A percentile compares a stretch with the other conserved stretches of the same genome.
Evolutionary conservation across 2,113 vertebrate species (phyloP).

Genomic region (Ivindomyrus marchei): DNA sequence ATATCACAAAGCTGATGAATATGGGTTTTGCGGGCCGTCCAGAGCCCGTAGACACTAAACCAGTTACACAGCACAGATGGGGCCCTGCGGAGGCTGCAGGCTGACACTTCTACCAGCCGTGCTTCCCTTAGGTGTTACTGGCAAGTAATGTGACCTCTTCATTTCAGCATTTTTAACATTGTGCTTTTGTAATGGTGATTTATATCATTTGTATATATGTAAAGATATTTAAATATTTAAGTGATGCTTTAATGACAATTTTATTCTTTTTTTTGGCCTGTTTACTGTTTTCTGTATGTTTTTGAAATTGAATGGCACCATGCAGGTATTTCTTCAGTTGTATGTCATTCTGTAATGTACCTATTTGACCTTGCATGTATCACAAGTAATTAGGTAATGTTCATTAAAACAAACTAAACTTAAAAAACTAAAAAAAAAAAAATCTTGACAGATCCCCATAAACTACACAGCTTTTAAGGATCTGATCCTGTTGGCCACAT

Average conservation of each 20-base stretch:
- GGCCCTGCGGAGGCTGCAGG: slow-evolving; percentile 14
- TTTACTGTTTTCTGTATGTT: neutral
- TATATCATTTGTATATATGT: slow-evolving; percentile 14
- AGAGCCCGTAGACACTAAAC: neutral
- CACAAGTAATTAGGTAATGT: neutral
- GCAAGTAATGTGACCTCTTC: neutral
- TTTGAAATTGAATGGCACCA: slow-evolving; percentile 4
- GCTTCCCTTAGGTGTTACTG: slow-evolving; percentile 25
- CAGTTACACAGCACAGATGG: neutral
- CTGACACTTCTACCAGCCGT: neutral
- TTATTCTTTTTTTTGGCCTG: neutral
- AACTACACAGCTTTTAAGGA: neutral
- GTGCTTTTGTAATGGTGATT: slow-evolving; percentile 22
- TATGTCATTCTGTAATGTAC: neutral
- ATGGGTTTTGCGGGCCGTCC: neutral
- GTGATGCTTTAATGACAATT: slow-evolving; percentile 19
- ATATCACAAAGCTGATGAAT: neutral
- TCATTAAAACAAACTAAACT: neutral
- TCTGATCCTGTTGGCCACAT: neutral
- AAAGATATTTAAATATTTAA: slow-evolving; percentile 38
- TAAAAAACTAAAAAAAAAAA: neutral
- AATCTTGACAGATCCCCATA: neutral
- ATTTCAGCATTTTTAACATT: slow-evolving; percentile 9
- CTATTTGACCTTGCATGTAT: neutral
- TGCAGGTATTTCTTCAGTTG: neutral